phyloP scores from a whole-genome alignment of 2,113 vertebrate genomes.

The Euleptes europaea region DNA sequence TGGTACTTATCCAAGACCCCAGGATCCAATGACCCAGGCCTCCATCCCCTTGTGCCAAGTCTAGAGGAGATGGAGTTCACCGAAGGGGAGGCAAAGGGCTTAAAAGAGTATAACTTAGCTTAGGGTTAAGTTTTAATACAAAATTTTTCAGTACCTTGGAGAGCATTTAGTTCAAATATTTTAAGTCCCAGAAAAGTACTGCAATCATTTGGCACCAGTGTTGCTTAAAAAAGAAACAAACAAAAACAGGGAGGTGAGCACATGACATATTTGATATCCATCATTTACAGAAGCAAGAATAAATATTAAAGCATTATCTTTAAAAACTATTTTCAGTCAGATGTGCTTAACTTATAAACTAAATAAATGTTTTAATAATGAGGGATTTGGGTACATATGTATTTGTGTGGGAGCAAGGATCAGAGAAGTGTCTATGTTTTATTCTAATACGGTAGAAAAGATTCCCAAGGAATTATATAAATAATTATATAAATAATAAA shows the following conservation, averaged over 20 bases:
- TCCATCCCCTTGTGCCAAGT: too few species aligned
- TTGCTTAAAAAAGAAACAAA: background rate
- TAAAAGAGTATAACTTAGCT: too few species aligned
- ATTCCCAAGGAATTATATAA: background rate
- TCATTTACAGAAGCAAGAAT: conserved; percentile 1
- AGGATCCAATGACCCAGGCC: too few species aligned
- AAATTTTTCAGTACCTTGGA: conserved; percentile 76
- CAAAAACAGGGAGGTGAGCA: background rate
- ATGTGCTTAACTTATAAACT: background rate
- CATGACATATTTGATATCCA: background rate
- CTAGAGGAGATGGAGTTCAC: too few species aligned
- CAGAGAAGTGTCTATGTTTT: background rate
- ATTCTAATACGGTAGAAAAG: background rate
- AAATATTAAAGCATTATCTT: background rate
- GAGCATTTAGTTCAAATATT: conserved; percentile 26
- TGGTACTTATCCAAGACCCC: too few species aligned
- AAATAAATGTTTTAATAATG: too few species aligned
- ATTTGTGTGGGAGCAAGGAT: background rate
- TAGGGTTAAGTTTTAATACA: background rate
- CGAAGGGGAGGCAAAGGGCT: too few species aligned
- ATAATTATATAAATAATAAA: too few species aligned
- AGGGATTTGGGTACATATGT: background rate
- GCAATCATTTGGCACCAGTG: background rate
- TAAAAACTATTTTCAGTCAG: fast-evolving
- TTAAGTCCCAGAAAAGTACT: fast-evolving